Evolutionary conservation across 1,140 invertebrate genomes (phyloP).

Genomic region (Calephelis nemesis): DNA sequence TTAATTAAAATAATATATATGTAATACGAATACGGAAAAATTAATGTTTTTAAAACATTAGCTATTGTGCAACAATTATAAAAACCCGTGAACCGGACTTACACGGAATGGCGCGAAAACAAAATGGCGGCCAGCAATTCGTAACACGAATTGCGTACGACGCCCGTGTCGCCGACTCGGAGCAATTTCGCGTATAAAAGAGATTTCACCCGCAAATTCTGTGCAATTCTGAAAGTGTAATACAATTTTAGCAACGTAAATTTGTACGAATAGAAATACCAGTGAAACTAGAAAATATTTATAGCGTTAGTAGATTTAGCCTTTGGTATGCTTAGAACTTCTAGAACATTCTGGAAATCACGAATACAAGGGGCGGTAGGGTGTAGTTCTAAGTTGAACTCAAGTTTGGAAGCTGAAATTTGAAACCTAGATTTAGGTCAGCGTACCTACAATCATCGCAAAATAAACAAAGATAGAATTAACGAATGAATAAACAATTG

Average conservation of each 20-base stretch:
- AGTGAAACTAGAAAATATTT: background rate
- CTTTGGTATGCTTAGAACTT: no score
- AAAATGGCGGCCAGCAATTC: conserved; percentile 15
- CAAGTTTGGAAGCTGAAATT: no score
- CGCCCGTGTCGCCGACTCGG: conserved; percentile 8
- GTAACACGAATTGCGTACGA: conserved; percentile 15
- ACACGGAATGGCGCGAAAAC: conserved; percentile 7
- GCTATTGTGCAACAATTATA: background rate
- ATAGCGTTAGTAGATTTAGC: background rate
- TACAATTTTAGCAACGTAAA: conserved; percentile 4
- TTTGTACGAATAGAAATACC: background rate
- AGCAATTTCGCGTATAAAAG: conserved; percentile 12
- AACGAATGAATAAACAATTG: no score
- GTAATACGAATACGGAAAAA: no score
- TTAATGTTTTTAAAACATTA: no score
- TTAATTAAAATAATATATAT: no score
- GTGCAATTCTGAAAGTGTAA: background rate
- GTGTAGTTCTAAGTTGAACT: no score
- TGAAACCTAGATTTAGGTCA: no score
- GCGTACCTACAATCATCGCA: no score
- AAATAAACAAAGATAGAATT: no score
- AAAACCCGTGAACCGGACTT: conserved; percentile 8
- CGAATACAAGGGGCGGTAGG: no score
- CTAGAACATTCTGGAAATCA: no score
- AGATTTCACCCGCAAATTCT: conserved; percentile 11